Base-by-base conservation (phyloP, 2,797 vertebrate species). In the Lates japonicus region DNA sequence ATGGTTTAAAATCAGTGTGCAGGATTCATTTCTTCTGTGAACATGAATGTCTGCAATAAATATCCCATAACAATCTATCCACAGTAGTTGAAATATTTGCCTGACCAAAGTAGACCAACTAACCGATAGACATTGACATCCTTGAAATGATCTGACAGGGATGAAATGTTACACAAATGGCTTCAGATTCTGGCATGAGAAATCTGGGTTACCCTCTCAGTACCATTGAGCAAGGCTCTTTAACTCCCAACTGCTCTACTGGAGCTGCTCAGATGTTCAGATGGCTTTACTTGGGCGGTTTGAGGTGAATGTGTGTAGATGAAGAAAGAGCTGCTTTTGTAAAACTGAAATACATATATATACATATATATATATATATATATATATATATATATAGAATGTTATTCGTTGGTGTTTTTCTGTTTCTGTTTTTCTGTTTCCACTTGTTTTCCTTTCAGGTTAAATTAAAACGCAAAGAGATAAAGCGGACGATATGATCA, bases 401-500 rank as follows among this genome's bases (percentile, higher is more conserved):
- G n/a, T n/a, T n/a, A n/a, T n/a, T n/a, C n/a, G 9, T 39, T 31
- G 0, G 31, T 67, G 14, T 51, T 20, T 35, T 44, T 71, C 54
- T 31, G 14, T 58, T 33, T n/a, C 20, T 20, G 33, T n/a, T 61
- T 7, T 58, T 41, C 9, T n/a, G n/a, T n/a, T 31, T 10, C 3
- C 33, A 35, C 48, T 16, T 3, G 2, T 44, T 6, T n/a, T 63
- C 7, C 6, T 31, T 5, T 42, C 19, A 37, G n/a, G 17, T 61
- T 49, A 11, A 61, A 79, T 31, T 55, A 5, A 51, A 62, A 62
- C 42, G 20, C 7, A 35, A n/a, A 33, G 22, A 83, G 54, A 70
- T 81, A 1, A 70, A 78, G 82, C 7, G 14, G 25, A 67, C 29
- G 35, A 48, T 39, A 42, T 12, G 14, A 77, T 69, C 44, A 37